phyloP scores from a whole-genome alignment of 1,140 invertebrate species.

The Eurosta solidaginis region DNA sequence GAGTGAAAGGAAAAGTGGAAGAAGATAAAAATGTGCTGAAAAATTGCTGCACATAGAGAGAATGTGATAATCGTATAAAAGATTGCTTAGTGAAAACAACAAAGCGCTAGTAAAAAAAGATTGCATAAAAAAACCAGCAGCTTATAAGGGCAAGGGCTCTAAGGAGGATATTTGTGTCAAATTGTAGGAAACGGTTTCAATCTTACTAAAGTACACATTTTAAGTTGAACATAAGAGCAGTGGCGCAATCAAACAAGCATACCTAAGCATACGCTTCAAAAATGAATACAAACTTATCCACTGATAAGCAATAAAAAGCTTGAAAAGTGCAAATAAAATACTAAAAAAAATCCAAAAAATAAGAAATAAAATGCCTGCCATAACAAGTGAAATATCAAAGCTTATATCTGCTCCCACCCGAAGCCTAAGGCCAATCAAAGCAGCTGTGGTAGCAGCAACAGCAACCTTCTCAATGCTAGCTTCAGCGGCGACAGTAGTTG shows the following conservation, averaged over 20 bases:
- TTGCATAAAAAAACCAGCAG: background rate
- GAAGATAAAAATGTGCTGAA: background rate
- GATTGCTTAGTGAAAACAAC: background rate
- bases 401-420: slow-evolving; percentile 7
- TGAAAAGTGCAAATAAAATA: background rate
- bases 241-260: background rate
- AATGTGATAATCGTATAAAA: slow-evolving; percentile 17
- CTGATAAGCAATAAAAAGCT: slow-evolving; percentile 19
- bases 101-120: background rate
- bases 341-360: background rate
- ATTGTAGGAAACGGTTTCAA: slow-evolving; percentile 12
- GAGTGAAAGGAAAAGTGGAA: background rate
- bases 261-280: too few relatives aligned
- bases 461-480: background rate
- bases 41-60: slow-evolving; percentile 1
- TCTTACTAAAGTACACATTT: slow-evolving; percentile 10
- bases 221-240: background rate
- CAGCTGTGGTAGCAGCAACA: slow-evolving; percentile 3
- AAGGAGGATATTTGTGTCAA: background rate
- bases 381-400: background rate
- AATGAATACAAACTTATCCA: background rate
- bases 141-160: background rate
- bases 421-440: background rate
- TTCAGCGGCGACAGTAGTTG: background rate
- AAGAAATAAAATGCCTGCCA: slow-evolving; percentile 27